Percentiles rank a stretch among this genome's conserved stretches.
Evolutionary conservation across 1,140 invertebrate genomes (phyloP).

Genomic region (Drosophila neocordata): DNA sequence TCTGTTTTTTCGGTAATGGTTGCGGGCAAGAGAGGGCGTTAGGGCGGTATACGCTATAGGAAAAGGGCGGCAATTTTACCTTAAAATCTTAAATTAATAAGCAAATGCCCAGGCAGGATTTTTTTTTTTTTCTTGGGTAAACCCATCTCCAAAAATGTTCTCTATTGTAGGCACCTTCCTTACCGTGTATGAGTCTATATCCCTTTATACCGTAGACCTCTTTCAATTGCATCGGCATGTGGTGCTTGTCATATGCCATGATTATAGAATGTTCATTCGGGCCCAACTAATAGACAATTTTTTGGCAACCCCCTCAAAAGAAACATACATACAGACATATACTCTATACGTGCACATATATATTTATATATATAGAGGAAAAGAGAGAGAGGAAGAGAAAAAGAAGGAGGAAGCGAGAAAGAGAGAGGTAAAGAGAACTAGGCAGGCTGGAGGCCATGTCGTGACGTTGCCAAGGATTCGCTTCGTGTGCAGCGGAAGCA

Average conservation of each 20-base stretch:
- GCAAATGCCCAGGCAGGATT: conserved; percentile 26
- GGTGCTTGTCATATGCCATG: conserved; percentile 80
- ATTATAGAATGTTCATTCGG: conserved; percentile 73
- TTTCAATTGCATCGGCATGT: conserved; percentile 74
- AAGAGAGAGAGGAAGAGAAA: conserved; percentile 52
- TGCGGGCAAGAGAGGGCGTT: conserved; percentile 38
- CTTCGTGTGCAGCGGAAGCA: conserved; percentile 72
- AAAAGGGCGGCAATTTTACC: conserved; percentile 47
- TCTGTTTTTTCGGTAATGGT: conserved; percentile 30
- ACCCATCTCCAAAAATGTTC: neutral
- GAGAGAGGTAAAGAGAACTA: neutral
- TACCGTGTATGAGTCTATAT: neutral
- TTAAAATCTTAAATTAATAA: conserved; percentile 79
- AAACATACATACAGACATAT: neutral
- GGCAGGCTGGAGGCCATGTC: conserved; percentile 47
- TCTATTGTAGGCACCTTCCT: neutral
- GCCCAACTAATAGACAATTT: conserved; percentile 79
- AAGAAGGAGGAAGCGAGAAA: conserved; percentile 16
- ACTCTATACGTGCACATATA: neutral
- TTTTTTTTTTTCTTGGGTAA: neutral
- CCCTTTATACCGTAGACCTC: neutral
- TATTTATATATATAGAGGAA: conserved; percentile 2
- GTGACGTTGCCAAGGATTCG: conserved; percentile 73
- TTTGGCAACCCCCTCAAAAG: conserved; percentile 57
- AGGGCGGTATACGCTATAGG: neutral